These are phyloP conservation scores for Catocala fraxini DNA, from an alignment of 2,888 invertebrate species.

Conservation along the genomic window DNA sequence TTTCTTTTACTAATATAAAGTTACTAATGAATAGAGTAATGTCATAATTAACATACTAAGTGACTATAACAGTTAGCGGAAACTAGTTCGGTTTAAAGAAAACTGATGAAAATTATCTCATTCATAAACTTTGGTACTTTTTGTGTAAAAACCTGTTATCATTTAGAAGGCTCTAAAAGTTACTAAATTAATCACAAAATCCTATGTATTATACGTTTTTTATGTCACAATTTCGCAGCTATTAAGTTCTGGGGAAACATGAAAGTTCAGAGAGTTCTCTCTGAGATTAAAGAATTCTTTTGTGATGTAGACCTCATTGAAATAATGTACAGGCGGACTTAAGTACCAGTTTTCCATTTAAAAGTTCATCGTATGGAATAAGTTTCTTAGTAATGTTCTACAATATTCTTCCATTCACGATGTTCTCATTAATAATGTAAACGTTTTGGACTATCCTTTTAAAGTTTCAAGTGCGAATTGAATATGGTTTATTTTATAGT, in stretches of 20 bases:
- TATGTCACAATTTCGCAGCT: neutral
- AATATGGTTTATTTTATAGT: slow-evolving; percentile 25
- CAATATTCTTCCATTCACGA: slow-evolving; percentile 34
- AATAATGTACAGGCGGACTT: slow-evolving; percentile 25
- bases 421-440: slow-evolving; percentile 48
- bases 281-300: slow-evolving; percentile 22
- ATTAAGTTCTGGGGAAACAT: slow-evolving; percentile 4
- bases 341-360: slow-evolving; percentile 41
- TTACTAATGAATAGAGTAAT: no score
- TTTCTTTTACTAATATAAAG: no score
- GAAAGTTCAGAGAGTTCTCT: slow-evolving; percentile 10
- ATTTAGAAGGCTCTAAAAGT: no score
- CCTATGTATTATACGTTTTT: neutral
- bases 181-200: neutral
- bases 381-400: slow-evolving; percentile 38
- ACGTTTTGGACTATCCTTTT: slow-evolving; percentile 39
- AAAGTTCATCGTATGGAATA: slow-evolving; percentile 37
- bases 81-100: no score
- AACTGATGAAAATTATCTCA: no score
- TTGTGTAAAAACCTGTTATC: no score
- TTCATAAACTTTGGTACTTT: no score
- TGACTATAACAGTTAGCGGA: no score
- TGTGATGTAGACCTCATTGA: slow-evolving; percentile 18
- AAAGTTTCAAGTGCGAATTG: slow-evolving; percentile 25
- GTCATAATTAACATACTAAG: no score